Conservation (phyloP, 37 sponge, comb jelly and placozoan genomes). For the Axinella damicornis region DNA sequence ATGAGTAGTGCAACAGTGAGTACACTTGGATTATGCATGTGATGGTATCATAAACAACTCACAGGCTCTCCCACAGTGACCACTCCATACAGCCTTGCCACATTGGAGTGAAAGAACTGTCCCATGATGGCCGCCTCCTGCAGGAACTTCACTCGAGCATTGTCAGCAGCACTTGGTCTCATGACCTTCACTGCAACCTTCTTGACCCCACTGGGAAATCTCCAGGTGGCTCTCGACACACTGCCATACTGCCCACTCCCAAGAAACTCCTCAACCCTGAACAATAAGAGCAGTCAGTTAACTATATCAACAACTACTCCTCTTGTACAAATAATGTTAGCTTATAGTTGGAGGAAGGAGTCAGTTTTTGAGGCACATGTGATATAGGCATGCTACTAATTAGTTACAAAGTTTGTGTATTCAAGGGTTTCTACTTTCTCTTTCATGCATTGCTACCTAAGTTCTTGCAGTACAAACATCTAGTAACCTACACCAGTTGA, state of each 20-base stretch:
- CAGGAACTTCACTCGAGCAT: slow-evolving; percentile 64
- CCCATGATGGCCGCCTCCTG: slow-evolving; percentile 82
- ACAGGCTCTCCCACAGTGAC: slow-evolving; percentile 72
- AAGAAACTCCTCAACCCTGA: slow-evolving; percentile 36
- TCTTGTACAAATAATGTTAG: too few species aligned
- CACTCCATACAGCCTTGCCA: slow-evolving; percentile 63
- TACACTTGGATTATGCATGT: too few species aligned
- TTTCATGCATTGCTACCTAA: too few species aligned
- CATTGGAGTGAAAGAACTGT: slow-evolving; percentile 80
- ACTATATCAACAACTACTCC: too few species aligned
- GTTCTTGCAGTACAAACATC: too few species aligned
- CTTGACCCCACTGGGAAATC: neutral
- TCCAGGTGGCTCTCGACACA: slow-evolving; percentile 58
- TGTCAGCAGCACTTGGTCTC: neutral
- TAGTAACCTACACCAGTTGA: slow-evolving; percentile 35
- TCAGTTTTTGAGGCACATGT: too few species aligned
- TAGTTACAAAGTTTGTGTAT: too few species aligned
- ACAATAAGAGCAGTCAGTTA: too few species aligned
- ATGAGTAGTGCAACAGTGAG: neutral
- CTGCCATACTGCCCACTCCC: slow-evolving; percentile 77
- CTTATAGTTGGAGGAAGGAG: too few species aligned
- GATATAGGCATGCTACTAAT: too few species aligned
- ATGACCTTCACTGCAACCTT: slow-evolving; percentile 67
- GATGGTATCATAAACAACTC: slow-evolving; percentile 4
- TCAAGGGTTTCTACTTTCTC: too few species aligned